Conservation (phyloP, 2,888 invertebrate species). For the Sinotaia quadrata region DNA sequence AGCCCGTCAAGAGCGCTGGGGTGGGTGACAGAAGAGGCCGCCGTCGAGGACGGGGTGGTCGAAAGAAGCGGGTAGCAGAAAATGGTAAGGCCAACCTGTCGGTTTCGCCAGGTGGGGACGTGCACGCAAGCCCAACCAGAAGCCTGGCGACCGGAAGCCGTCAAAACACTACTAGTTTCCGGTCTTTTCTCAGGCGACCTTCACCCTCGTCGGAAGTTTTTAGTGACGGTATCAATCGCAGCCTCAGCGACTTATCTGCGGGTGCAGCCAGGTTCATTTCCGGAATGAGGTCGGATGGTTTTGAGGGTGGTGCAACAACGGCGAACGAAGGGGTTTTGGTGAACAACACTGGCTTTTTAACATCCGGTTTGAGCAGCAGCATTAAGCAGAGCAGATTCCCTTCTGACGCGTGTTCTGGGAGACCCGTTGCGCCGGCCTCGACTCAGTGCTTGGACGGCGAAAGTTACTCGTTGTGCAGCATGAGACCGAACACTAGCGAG, state of each 20-base stretch:
- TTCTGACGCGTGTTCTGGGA: too few relatives aligned
- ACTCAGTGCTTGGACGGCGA: not conserved
- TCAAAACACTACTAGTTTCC: not conserved
- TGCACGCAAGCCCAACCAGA: not conserved
- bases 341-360: too few relatives aligned
- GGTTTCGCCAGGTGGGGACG: not conserved
- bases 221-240: not conserved
- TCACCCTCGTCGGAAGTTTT: not conserved
- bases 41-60: slow-evolving; percentile 46
- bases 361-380: too few relatives aligned
- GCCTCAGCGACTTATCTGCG: too few relatives aligned
- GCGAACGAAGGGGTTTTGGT: too few relatives aligned
- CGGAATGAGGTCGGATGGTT: too few relatives aligned
- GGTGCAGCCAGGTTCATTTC: too few relatives aligned
- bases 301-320: too few relatives aligned
- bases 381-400: too few relatives aligned
- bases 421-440: too few relatives aligned
- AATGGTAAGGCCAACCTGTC: not conserved
- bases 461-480: not conserved
- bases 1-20: slow-evolving; percentile 48
- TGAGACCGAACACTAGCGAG: too few relatives aligned
- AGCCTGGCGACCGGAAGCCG: not conserved
- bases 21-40: slow-evolving; percentile 55
- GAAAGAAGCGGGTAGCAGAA: slow-evolving; percentile 28
- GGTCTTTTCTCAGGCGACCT: not conserved